Evolutionary conservation across 2,888 invertebrate species (phyloP).

Genomic region (Eupeodes luniger): DNA sequence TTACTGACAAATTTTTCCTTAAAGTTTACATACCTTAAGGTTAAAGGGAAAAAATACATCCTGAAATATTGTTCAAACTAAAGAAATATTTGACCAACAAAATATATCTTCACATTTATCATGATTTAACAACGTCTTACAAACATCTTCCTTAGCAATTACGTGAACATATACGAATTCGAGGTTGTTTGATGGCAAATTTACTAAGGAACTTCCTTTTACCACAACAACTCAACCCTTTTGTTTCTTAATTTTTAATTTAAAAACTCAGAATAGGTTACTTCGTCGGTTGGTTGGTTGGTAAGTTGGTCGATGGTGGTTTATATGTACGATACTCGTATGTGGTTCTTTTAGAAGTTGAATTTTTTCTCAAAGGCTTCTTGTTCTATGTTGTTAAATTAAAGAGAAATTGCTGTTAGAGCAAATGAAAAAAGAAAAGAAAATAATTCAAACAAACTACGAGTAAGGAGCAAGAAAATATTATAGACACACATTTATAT

Average conservation of each 20-base stretch:
- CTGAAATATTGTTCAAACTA: neutral
- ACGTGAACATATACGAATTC: neutral
- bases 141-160: constrained; percentile 10
- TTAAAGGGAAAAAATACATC: neutral
- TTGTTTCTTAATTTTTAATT: constrained; percentile 20
- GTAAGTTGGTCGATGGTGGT: neutral
- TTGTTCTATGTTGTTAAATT: constrained; percentile 18
- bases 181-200: too few species aligned
- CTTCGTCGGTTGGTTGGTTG: neutral
- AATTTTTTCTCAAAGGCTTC: neutral
- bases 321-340: neutral
- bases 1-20: too few species aligned
- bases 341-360: neutral
- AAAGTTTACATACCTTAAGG: neutral
- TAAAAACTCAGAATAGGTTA: constrained; percentile 6
- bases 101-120: constrained; percentile 25
- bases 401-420: constrained; percentile 23
- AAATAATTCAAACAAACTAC: constrained; percentile 34
- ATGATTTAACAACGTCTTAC: constrained; percentile 39
- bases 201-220: neutral
- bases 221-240: constrained; percentile 16
- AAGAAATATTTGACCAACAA: constrained; percentile 12
- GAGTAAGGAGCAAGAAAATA: constrained; percentile 45
- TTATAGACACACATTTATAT: neutral
- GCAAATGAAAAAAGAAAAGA: neutral